Conservation (phyloP, 53 echinoderm and acorn worm species). For the Echinometra lucunter region DNA sequence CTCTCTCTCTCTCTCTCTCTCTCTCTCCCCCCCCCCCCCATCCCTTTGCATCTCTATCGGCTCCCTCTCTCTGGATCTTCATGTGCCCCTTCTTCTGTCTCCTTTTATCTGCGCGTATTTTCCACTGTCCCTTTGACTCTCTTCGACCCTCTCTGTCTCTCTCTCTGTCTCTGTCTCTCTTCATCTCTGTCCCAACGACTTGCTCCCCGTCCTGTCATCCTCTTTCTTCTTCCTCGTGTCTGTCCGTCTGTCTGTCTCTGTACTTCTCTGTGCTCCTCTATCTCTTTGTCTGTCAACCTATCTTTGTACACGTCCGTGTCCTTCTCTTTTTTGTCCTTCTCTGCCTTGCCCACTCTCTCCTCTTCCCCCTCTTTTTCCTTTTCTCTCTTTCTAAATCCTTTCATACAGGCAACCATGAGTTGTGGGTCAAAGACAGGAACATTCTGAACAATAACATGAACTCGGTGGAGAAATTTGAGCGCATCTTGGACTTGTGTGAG, state of each 20-base stretch:
- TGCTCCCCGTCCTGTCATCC: background rate
- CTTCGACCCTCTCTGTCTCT: background rate
- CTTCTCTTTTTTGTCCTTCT: background rate
- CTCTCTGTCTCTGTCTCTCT: background rate
- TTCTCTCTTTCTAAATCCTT: background rate
- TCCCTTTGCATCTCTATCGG: background rate
- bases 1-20: background rate
- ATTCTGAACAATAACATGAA: slow-evolving; percentile 55
- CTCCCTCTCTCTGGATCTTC: no score
- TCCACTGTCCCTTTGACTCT: background rate
- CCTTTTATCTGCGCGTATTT: no score
- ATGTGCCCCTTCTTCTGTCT: no score
- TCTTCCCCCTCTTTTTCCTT: background rate
- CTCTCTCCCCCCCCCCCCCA: background rate
- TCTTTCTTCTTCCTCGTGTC: background rate
- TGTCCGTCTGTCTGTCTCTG: background rate
- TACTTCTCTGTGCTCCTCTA: background rate
- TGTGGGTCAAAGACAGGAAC: slow-evolving; percentile 87
- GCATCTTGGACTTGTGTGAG: slow-evolving; percentile 81
- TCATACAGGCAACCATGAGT: slow-evolving; percentile 90
- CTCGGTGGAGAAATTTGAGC: slow-evolving; percentile 86
- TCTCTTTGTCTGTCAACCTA: background rate
- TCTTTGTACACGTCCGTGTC: background rate
- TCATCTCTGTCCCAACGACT: background rate
- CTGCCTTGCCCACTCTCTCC: background rate